phyloP scores from a whole-genome alignment of 2,113 vertebrate genomes.

The Oxyruncus cristatus region DNA sequence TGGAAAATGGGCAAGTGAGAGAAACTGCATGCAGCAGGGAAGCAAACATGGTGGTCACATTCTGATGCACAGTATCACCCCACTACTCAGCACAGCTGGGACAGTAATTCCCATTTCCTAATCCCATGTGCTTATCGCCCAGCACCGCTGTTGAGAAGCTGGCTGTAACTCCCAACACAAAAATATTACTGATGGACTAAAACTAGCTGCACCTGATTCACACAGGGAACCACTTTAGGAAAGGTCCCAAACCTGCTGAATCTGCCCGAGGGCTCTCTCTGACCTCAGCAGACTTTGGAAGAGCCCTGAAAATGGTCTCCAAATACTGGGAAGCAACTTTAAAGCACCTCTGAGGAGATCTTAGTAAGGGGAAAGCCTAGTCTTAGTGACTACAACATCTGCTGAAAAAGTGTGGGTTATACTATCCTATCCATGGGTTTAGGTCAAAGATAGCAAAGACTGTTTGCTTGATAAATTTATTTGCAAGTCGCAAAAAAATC shows the following conservation, averaged over 20 bases:
- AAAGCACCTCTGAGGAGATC: not conserved
- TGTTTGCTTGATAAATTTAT: not conserved
- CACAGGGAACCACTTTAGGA: fast-evolving
- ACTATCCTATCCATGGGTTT: not conserved
- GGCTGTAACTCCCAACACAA: not conserved
- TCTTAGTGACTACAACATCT: not conserved
- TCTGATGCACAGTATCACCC: not conserved
- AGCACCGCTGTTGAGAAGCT: not conserved
- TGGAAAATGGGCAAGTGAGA: not conserved
- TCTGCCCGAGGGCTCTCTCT: not conserved
- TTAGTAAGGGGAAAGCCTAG: not conserved
- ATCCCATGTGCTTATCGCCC: not conserved
- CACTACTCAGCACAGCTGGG: not conserved
- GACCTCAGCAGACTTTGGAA: not conserved
- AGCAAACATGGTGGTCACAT: fast-evolving
- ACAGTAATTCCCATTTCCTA: not conserved
- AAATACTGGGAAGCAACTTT: not conserved
- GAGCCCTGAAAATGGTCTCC: not conserved
- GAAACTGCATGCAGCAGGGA: fast-evolving
- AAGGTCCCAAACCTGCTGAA: not conserved
- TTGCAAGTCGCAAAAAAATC: not conserved
- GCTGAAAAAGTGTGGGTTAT: not conserved
- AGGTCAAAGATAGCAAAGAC: not conserved
- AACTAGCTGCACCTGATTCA: not conserved
- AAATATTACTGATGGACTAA: not conserved